phyloP scores from a whole-genome alignment of 1,140 invertebrate genomes.

The Ceratina calcarata region DNA sequence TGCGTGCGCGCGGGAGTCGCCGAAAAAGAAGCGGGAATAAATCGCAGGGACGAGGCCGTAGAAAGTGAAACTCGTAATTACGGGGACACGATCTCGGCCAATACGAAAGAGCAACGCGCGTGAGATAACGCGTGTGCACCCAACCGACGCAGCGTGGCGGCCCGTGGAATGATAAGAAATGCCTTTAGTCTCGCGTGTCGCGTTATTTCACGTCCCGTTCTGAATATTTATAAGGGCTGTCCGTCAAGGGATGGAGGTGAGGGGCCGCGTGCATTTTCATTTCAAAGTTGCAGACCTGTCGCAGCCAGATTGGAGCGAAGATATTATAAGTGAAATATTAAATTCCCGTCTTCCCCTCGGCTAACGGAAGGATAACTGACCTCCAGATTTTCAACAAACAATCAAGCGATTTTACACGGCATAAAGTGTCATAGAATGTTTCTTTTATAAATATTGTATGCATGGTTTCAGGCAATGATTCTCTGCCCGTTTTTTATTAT shows the following conservation, averaged over 20 bases:
- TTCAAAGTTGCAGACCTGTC: slow-evolving; percentile 75
- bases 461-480: too few species aligned
- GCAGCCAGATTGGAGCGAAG: slow-evolving; percentile 73
- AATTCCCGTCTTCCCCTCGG: slow-evolving; percentile 64
- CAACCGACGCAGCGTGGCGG: slow-evolving; percentile 4
- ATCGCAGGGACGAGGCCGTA: not conserved
- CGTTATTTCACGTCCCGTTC: slow-evolving; percentile 75
- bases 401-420: slow-evolving; percentile 27
- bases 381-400: slow-evolving; percentile 25
- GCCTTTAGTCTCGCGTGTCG: slow-evolving; percentile 76
- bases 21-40: slow-evolving; percentile 23
- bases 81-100: slow-evolving; percentile 17
- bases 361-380: not conserved
- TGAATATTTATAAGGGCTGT: slow-evolving; percentile 79
- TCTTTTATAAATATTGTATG: too few species aligned
- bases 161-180: slow-evolving; percentile 75
- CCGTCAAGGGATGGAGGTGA: slow-evolving; percentile 63
- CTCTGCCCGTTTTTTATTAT: too few species aligned
- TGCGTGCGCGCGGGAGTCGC: not conserved
- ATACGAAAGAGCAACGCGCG: slow-evolving; percentile 56
- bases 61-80: slow-evolving; percentile 46
- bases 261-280: slow-evolving; percentile 73
- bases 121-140: slow-evolving; percentile 59
- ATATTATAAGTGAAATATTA: slow-evolving; percentile 78
- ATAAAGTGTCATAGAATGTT: too few species aligned